Evolutionary conservation across 2,888 invertebrate species (phyloP).

Genomic region (Eustalomyia histrio): DNA sequence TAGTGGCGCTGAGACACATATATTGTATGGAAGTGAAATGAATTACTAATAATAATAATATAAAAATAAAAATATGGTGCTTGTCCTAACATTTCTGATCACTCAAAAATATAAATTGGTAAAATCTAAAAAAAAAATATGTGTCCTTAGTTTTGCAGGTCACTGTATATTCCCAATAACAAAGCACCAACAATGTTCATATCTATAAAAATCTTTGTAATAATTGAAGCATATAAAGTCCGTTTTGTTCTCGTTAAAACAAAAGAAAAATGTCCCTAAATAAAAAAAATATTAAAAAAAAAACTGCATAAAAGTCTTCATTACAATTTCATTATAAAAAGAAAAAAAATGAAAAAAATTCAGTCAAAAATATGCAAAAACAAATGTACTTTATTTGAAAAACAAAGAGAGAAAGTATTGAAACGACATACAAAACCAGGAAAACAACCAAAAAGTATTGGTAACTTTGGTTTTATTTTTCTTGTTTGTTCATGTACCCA

Average conservation of each 20-base stretch:
- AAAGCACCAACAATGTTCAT: background rate
- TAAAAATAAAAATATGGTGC: too few relatives aligned
- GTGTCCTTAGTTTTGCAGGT: too few relatives aligned
- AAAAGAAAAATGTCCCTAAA: background rate
- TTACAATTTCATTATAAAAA: conserved; percentile 29
- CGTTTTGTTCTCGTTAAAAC: background rate
- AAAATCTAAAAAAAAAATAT: too few relatives aligned
- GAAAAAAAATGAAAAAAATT: background rate
- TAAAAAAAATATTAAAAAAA: background rate
- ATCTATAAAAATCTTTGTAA: background rate
- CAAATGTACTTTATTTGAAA: background rate
- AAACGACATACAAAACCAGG: conserved; percentile 12
- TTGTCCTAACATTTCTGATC: too few relatives aligned
- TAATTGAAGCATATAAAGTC: background rate
- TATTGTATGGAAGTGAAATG: too few relatives aligned
- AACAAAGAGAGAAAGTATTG: conserved; percentile 15
- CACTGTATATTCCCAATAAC: too few relatives aligned
- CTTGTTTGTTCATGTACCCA: background rate
- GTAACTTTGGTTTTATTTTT: conserved; percentile 15
- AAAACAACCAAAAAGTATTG: conserved; percentile 18
- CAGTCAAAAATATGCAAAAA: background rate
- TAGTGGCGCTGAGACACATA: too few relatives aligned
- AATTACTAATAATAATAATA: too few relatives aligned
- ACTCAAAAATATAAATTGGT: too few relatives aligned
- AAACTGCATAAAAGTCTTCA: conserved; percentile 15